Evolutionary conservation across 30 jellyfish, hydroid and myxozoan genomes (phyloP).

Genomic region (Pelagia noctiluca): DNA sequence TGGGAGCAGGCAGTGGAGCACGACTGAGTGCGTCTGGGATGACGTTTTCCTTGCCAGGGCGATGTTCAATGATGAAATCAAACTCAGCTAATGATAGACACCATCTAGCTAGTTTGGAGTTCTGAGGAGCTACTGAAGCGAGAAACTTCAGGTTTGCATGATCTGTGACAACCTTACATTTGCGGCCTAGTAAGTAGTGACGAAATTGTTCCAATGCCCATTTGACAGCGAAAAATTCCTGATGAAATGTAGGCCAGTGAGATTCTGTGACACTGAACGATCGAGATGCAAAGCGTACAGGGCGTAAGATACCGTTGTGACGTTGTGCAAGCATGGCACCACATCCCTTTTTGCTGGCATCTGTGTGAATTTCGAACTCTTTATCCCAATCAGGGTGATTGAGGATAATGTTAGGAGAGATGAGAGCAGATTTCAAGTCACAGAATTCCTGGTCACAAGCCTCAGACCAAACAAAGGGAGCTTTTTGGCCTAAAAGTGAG

Average conservation of each 20-base stretch:
- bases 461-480: background rate
- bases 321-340: slow-evolving; percentile 48
- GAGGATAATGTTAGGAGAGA: slow-evolving; percentile 24
- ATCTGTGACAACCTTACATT: slow-evolving; percentile 31
- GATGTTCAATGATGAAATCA: slow-evolving; percentile 53
- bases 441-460: background rate
- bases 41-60: slow-evolving; percentile 55
- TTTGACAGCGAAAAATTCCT: slow-evolving; percentile 54
- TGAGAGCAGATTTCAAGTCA: slow-evolving; percentile 6
- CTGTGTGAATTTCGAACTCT: slow-evolving; percentile 26
- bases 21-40: slow-evolving; percentile 55
- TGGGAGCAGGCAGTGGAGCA: slow-evolving; percentile 21
- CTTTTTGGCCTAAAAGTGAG: slow-evolving; percentile 1
- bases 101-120: slow-evolving; percentile 47
- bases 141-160: slow-evolving; percentile 47
- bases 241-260: slow-evolving; percentile 48
- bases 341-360: slow-evolving; percentile 28
- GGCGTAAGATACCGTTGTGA: background rate
- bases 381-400: slow-evolving; percentile 26
- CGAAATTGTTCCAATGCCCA: slow-evolving; percentile 40
- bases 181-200: slow-evolving; percentile 27
- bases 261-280: slow-evolving; percentile 34
- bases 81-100: slow-evolving; percentile 46
- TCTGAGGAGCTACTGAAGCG: slow-evolving; percentile 31
- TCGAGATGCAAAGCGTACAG: slow-evolving; percentile 32